Evolutionary conservation across 2,113 vertebrate genomes (phyloP).

Genomic region (Cercopithecus mona): DNA sequence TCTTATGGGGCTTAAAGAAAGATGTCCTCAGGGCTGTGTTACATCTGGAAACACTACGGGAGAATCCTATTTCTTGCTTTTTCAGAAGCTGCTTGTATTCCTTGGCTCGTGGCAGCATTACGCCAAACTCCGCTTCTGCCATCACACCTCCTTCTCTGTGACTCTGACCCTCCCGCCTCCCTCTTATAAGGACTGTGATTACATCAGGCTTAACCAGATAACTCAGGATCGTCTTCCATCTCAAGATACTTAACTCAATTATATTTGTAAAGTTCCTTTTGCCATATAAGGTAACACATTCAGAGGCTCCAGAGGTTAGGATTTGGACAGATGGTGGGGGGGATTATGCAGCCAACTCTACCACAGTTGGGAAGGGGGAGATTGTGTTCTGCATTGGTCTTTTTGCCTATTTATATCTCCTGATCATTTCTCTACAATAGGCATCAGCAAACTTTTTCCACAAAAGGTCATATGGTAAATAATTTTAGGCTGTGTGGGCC

Average conservation of each 20-base stretch:
- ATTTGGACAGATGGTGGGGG: no score
- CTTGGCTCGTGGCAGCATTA: neutral
- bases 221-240: neutral
- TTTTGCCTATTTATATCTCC: neutral
- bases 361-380: neutral
- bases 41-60: neutral
- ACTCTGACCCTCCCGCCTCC: neutral
- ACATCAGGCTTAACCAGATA: neutral
- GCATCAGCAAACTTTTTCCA: neutral
- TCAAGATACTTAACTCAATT: neutral
- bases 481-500: neutral
- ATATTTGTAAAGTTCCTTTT: neutral
- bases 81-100: neutral
- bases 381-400: neutral
- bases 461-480: neutral
- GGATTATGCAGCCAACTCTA: neutral
- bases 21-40: neutral
- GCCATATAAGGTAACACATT: neutral
- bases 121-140: neutral
- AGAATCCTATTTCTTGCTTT: neutral
- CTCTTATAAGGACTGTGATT: neutral
- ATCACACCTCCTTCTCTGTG: neutral
- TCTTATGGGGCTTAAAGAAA: neutral
- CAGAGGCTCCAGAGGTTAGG: neutral
- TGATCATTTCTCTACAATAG: neutral